Conservation (phyloP, 64 coral and sea anemone species). For the Pocillopora verrucosa region DNA sequence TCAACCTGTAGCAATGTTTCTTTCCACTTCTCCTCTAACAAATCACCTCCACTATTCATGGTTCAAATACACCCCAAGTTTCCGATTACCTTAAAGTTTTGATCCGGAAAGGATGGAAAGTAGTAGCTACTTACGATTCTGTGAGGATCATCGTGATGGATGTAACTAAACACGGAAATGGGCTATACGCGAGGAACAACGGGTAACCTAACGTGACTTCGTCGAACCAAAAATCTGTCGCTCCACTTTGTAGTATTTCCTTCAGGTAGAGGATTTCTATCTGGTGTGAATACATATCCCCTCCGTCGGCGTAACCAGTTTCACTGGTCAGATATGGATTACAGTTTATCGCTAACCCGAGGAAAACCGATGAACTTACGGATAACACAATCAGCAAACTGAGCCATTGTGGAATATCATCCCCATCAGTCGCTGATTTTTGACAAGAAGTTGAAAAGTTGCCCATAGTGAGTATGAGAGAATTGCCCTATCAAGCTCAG, state of each 20-base stretch:
- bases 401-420: constrained; percentile 74
- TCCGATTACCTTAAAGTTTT: neutral
- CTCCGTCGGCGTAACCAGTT: constrained; percentile 64
- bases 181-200: constrained; percentile 73
- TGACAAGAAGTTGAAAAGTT: neutral
- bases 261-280: constrained; percentile 52
- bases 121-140: constrained; percentile 59
- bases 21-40: too few relatives aligned
- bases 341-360: constrained; percentile 35
- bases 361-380: constrained; percentile 51
- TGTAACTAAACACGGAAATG: constrained; percentile 63
- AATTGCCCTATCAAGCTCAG: neutral
- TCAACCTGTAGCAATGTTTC: too few relatives aligned
- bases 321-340: constrained; percentile 59
- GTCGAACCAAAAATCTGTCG: constrained; percentile 78
- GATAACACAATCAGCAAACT: constrained; percentile 50
- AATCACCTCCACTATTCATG: too few relatives aligned
- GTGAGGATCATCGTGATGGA: constrained; percentile 57
- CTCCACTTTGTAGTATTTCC: constrained; percentile 30
- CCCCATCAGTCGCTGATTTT: neutral
- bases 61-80: neutral
- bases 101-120: neutral
- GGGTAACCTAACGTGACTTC: constrained; percentile 73
- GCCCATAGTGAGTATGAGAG: neutral
- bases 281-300: constrained; percentile 86